phyloP scores from a whole-genome alignment of 2,797 vertebrate genomes.

The Neopelma chrysocephalum region DNA sequence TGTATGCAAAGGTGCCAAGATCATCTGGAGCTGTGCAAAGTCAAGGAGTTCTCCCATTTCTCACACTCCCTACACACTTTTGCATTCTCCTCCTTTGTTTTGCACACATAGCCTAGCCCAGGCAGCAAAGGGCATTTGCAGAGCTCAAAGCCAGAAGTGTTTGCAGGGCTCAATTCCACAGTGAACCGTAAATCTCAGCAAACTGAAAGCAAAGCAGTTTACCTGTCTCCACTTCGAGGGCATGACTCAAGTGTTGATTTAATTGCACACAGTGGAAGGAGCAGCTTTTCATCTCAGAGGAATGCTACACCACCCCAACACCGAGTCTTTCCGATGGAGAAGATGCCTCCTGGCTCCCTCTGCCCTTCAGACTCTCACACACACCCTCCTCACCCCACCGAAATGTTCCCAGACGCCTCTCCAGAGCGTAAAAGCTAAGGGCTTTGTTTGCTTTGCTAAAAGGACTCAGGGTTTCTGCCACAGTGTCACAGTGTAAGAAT shows the following conservation, averaged over 20 bases:
- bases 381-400: slow-evolving; percentile 1
- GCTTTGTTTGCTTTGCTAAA: neutral
- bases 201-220: neutral
- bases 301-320: neutral
- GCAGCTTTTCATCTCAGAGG: slow-evolving; percentile 44
- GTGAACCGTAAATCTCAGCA: neutral
- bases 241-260: slow-evolving; percentile 34
- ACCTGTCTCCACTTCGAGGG: neutral
- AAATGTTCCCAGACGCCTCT: neutral
- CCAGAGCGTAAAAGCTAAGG: slow-evolving; percentile 8
- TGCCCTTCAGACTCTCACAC: slow-evolving; percentile 18
- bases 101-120: neutral
- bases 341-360: slow-evolving; percentile 34
- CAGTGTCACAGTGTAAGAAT: neutral
- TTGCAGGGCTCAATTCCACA: neutral
- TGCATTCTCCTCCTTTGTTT: neutral
- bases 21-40: neutral
- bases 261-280: neutral
- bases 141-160: neutral
- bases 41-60: neutral
- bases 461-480: neutral
- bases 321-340: neutral
- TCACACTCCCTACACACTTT: neutral
- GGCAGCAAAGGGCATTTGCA: neutral
- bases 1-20: neutral